These are phyloP conservation scores for Amphilophus citrinellus DNA, from an alignment of 2,113 vertebrate genomes.

Conservation along the genomic window DNA sequence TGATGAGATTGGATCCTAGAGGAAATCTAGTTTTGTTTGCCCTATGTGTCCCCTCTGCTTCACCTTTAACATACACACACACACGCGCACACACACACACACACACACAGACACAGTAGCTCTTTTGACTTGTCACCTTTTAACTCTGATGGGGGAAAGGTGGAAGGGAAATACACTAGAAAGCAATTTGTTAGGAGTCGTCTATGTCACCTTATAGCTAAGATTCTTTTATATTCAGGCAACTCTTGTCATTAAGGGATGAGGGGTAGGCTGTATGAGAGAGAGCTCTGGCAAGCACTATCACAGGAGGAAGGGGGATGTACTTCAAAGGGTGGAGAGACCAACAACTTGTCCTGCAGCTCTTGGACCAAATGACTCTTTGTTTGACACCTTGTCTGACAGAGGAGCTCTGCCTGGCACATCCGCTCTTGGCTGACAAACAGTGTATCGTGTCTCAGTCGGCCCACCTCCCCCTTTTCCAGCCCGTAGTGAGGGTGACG, in stretches of 20 bases:
- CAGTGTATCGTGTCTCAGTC: slow-evolving; percentile 72
- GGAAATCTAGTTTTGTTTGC: slow-evolving; percentile 80
- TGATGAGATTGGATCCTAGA: slow-evolving; percentile 78
- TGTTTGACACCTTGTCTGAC: slow-evolving; percentile 81
- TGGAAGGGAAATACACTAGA: slow-evolving; percentile 59
- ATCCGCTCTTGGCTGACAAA: slow-evolving; percentile 75
- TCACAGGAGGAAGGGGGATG: neutral
- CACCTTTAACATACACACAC: slow-evolving; percentile 41
- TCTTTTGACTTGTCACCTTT: slow-evolving; percentile 52
- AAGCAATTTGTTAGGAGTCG: slow-evolving; percentile 74
- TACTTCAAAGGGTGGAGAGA: slow-evolving; percentile 55
- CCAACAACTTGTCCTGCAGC: slow-evolving; percentile 78
- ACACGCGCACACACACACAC: slow-evolving; percentile 7
- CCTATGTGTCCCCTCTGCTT: slow-evolving; percentile 43
- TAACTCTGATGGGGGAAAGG: slow-evolving; percentile 5
- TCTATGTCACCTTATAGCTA: slow-evolving; percentile 64
- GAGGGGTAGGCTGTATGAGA: slow-evolving; percentile 25
- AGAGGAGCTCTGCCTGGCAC: slow-evolving; percentile 70
- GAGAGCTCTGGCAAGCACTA: slow-evolving; percentile 29
- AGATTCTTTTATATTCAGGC: slow-evolving; percentile 62
- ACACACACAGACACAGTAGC: slow-evolving; percentile 20
- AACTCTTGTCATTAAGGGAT: slow-evolving; percentile 38
- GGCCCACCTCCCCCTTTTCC: slow-evolving; percentile 44
- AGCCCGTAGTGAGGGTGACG: slow-evolving; percentile 44
- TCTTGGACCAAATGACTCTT: slow-evolving; percentile 75